Base-by-base conservation (phyloP, 2,113 vertebrate genomes). In the Festucalex cinctus region DNA sequence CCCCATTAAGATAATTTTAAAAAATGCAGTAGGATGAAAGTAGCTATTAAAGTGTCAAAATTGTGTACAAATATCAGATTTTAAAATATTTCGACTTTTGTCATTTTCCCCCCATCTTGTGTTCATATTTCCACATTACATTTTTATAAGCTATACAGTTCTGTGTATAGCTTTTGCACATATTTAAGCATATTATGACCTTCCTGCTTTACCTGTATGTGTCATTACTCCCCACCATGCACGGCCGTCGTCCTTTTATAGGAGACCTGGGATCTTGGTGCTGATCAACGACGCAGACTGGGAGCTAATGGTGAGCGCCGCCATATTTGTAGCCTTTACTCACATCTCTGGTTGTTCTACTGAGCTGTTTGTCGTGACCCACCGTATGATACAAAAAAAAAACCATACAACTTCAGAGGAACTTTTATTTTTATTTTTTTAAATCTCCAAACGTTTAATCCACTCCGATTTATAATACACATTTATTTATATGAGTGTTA, bases 221-320 rank as follows among this genome's bases (percentile, higher is more conserved):
- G 24, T 17, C 16, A 41, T 24, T 2, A 41, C 24, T 13, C 61
- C 39, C 10, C 37, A 43, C 37, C 60, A 39, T 36, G 37, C 35
- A 37, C 22, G n/a, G 17, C 14, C 43, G 3, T 16, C 24, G 2
- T 48, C 62, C 14, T 39, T 22, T 41, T 26, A 24, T 91, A 98
- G 96, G 94, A 94, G 96, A 76, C 97, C 97, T 3, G 97, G 97
- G 66, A 98, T 99, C 77, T 91, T 98, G 83, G 96, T 99, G 83
- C 94, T 99, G 76, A 92, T 99, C 91, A 98, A 99, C 10, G 94
- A 98, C 26, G 93, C 96, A 71, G 97, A 99, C 92, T 98, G 96
- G 97, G 96, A 99, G 46, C 90, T 99, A 79, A 95, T 98, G 97
- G 97, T 99, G 88, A 94, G 95, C 90, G 54, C 13, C 22, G 36